These are phyloP conservation scores for Capromys pilorides DNA, from an alignment of 2,797 vertebrate species.

Conservation along the genomic window DNA sequence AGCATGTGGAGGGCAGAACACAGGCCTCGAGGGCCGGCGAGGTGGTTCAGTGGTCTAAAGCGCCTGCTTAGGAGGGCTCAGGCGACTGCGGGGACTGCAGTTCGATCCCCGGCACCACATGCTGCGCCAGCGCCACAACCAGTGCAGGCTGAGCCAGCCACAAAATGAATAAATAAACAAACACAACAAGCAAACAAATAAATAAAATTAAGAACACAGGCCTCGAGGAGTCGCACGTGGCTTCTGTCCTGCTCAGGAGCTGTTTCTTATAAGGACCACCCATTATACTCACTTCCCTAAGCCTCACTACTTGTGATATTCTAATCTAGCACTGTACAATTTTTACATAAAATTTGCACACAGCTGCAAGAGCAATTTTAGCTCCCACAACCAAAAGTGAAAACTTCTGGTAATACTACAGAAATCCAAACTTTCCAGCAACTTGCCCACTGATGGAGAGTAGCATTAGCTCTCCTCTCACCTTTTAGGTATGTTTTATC, in stretches of 20 bases:
- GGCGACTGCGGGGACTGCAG: too few species aligned
- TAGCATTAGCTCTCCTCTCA: constrained; percentile 6
- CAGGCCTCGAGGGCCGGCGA: too few species aligned
- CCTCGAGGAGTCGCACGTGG: too few species aligned
- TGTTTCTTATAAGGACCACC: not conserved
- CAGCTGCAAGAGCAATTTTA: not conserved
- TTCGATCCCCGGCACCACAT: too few species aligned
- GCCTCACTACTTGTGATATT: not conserved
- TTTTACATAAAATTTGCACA: not conserved
- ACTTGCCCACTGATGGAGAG: not conserved
- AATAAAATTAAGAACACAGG: too few species aligned
- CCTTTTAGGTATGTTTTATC: not conserved
- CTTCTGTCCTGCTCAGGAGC: not conserved
- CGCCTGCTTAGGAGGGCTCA: too few species aligned
- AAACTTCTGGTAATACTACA: not conserved
- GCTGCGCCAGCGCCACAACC: too few species aligned
- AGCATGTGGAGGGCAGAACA: too few species aligned
- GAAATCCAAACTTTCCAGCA: not conserved
- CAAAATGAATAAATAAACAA: too few species aligned
- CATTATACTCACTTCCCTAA: not conserved
- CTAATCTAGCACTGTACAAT: not conserved
- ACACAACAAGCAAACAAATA: too few species aligned
- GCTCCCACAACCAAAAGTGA: not conserved
- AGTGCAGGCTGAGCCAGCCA: too few species aligned
- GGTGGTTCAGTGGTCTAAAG: too few species aligned